Base-by-base conservation (phyloP, 2,797 vertebrate species). In the Lutjanus campechanus region DNA sequence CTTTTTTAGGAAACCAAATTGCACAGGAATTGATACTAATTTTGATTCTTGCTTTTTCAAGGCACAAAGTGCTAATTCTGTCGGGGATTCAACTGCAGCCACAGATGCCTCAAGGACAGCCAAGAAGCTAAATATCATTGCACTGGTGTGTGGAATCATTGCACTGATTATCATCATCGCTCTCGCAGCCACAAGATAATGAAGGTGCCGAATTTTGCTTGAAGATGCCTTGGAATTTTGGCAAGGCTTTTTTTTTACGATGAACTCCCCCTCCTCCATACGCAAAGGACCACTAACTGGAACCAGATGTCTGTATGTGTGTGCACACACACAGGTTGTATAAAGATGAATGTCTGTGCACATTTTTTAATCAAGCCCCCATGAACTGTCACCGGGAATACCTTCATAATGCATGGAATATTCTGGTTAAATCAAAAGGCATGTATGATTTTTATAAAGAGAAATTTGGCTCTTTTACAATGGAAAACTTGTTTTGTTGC, bases 41-140 rank as follows among this genome's bases (percentile, higher is more conserved):
- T 50, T 41, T 51, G 7, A 44, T 4, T n/a, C 11, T 64, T 69
- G n/a, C 5, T 85, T 70, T 83, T 82, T 73, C 5, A 80, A 95
- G 95, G 91, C 59, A 25, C 51, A 92, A n/a, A 81, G 49, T 53
- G 92, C 93, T 1, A 89, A 84, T 36, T n/a, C 46, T 0, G 0
- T 8, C 0, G 94, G 94, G 29, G 74, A 95, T 10, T 9, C 20
- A 1, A 13, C 46, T 0, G 0, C 0, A 7, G 95, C 95, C 0
- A 12, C 10, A 8, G 83, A 86, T 0, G 89, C 93, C 4, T 95
- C 94, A 1, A 88, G 79, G 50, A 94, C 65, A 0, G 95, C 94
- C 62, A 95, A 88, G 83, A 88, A 10, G 1, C 85, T 95, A 1
- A 96, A 96, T 59, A 71, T 95, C 46, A 0, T 78, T 0, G 90